Evolutionary conservation across 2,113 vertebrate species (phyloP).

Genomic region (Callaeas wilsoni): DNA sequence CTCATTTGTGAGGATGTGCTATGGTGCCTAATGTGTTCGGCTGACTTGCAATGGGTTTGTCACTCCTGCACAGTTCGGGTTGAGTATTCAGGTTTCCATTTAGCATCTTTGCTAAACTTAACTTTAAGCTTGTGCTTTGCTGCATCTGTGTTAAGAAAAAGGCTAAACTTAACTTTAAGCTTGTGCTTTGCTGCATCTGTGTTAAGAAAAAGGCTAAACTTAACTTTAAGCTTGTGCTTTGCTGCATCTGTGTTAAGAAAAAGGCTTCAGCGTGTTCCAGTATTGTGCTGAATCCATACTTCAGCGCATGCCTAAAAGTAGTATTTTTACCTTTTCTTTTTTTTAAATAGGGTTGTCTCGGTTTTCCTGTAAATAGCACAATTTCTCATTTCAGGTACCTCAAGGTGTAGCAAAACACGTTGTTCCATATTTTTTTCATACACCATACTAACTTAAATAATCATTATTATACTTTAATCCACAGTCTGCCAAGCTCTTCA

Average conservation of each 20-base stretch:
- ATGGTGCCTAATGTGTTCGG: background rate
- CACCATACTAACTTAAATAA: background rate
- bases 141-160: background rate
- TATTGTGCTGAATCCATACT: background rate
- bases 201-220: background rate
- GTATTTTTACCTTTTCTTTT: rapidly evolving
- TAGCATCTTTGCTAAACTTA: background rate
- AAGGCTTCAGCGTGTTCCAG: background rate
- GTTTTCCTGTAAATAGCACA: background rate
- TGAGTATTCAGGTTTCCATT: background rate
- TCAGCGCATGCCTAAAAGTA: background rate
- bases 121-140: background rate
- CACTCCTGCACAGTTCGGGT: background rate
- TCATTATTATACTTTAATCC: background rate
- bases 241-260: background rate
- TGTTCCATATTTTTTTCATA: background rate
- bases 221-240: background rate
- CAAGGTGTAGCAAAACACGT: background rate
- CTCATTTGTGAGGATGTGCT: background rate
- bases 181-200: background rate
- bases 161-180: background rate
- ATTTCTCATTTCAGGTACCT: background rate
- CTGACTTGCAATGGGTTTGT: background rate
- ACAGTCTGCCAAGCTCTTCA: background rate
- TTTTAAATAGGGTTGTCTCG: background rate